These are phyloP conservation scores for Drosophila hawaiiensis DNA, from an alignment of 2,888 invertebrate species.

Conservation along the genomic window DNA sequence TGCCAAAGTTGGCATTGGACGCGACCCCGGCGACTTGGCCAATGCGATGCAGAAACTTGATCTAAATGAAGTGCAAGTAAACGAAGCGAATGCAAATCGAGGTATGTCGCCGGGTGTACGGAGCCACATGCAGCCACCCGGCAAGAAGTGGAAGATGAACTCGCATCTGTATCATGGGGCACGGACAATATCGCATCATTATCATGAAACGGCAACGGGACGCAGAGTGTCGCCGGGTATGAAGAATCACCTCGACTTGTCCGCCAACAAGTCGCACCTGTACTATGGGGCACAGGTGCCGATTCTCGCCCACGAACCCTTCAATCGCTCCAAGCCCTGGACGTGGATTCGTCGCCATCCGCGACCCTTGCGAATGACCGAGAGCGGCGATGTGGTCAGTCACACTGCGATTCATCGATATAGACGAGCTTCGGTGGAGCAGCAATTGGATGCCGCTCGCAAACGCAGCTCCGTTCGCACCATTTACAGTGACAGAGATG, in stretches of 20 bases:
- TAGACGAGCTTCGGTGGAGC: constrained; percentile 2
- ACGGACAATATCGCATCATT: not conserved
- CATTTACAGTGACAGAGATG: not conserved
- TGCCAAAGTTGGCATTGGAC: not conserved
- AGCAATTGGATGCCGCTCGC: not conserved
- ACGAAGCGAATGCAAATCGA: not conserved
- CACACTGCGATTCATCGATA: constrained; percentile 18
- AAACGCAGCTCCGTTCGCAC: not conserved
- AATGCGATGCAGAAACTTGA: not conserved
- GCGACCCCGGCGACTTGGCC: not conserved
- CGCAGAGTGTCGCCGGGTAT: not conserved
- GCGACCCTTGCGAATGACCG: constrained; percentile 2
- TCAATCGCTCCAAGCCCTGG: constrained; percentile 10
- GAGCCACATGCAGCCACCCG: not conserved
- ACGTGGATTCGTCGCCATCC: constrained; percentile 56
- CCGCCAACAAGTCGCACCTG: not conserved
- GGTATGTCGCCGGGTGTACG: too few relatives aligned
- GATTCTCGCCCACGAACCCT: constrained; percentile 43
- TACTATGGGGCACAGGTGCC: constrained; percentile 36
- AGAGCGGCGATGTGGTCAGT: accelerated
- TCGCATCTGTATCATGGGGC: not conserved
- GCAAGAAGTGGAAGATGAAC: not conserved
- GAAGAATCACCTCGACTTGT: accelerated
- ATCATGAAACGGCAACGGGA: not conserved
- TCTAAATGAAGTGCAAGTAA: not conserved